Percentiles rank a stretch among this genome's conserved stretches.
phyloP scores from a whole-genome alignment of 2,888 invertebrate genomes.

The Spilarctia lutea region DNA sequence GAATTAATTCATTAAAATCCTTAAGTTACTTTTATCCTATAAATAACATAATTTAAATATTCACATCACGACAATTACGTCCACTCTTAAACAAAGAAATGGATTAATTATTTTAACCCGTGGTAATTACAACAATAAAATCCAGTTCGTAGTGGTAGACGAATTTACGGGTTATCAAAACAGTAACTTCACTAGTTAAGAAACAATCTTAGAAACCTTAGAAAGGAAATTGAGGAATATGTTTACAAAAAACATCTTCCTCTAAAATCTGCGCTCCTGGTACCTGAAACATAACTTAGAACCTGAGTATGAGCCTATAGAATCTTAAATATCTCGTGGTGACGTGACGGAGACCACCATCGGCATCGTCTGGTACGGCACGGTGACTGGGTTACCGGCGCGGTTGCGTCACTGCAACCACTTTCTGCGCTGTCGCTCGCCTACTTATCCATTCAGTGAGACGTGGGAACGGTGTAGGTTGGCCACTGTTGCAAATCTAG shows the following conservation, averaged over 20 bases:
- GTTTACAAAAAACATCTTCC: neutral
- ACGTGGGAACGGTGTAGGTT: constrained; percentile 72
- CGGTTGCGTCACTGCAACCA: constrained; percentile 81
- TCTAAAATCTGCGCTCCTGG: constrained; percentile 1
- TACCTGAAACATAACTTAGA: neutral
- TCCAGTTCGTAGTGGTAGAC: too few relatives aligned
- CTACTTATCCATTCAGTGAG: constrained; percentile 84
- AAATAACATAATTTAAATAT: too few relatives aligned
- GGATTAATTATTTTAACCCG: neutral
- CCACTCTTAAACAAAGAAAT: neutral
- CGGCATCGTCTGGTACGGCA: constrained; percentile 65
- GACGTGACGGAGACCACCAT: constrained; percentile 22
- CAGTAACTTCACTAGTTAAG: too few relatives aligned
- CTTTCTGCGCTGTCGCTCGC: constrained; percentile 85
- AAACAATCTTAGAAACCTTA: too few relatives aligned
- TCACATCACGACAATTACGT: too few relatives aligned
- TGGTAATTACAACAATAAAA: too few relatives aligned
- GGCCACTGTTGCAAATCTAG: constrained; percentile 52
- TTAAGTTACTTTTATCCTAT: neutral
- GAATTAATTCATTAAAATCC: neutral
- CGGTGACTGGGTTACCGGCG: constrained; percentile 83
- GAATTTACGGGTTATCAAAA: too few relatives aligned
- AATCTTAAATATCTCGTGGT: neutral
- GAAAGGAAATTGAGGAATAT: too few relatives aligned
- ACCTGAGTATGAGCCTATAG: neutral